phyloP scores from a whole-genome alignment of 2,888 invertebrate species.

The Arrhopalites spinosus region DNA sequence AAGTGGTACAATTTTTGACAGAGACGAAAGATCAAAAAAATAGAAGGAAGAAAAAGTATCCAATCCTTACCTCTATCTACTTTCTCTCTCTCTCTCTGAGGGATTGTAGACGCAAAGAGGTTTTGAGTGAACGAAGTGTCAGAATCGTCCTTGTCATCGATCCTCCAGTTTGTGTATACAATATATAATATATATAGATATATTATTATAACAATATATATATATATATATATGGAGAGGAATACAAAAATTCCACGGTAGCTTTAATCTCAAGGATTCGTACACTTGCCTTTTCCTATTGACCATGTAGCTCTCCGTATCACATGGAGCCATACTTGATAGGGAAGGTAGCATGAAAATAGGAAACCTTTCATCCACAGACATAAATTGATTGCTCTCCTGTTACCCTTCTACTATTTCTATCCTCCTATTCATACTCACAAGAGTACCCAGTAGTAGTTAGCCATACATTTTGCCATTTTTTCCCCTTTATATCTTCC shows the following conservation, averaged over 20 bases:
- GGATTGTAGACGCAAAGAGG: background rate
- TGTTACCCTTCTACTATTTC: background rate
- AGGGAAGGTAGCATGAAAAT: no score
- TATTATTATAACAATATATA: no score
- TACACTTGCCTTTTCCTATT: no score
- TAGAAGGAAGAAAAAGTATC: no score
- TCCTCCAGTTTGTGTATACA: background rate
- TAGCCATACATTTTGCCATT: background rate
- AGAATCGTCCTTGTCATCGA: background rate
- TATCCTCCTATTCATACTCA: background rate
- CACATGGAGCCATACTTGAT: no score
- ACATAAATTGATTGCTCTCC: background rate
- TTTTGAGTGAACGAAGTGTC: background rate
- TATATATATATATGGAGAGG: no score
- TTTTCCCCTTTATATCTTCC: background rate
- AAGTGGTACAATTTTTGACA: conserved; percentile 7
- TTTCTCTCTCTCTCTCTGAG: no score
- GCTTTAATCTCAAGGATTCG: no score
- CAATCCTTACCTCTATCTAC: no score
- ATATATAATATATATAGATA: background rate
- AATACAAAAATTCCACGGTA: no score
- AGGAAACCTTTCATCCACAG: background rate
- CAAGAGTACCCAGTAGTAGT: background rate
- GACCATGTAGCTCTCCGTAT: no score
- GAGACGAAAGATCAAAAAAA: background rate